Evolutionary conservation across 2,888 invertebrate genomes (phyloP), one percentile per base, ranked within the genome.

Genomic region (Gortyna flavago): DNA sequence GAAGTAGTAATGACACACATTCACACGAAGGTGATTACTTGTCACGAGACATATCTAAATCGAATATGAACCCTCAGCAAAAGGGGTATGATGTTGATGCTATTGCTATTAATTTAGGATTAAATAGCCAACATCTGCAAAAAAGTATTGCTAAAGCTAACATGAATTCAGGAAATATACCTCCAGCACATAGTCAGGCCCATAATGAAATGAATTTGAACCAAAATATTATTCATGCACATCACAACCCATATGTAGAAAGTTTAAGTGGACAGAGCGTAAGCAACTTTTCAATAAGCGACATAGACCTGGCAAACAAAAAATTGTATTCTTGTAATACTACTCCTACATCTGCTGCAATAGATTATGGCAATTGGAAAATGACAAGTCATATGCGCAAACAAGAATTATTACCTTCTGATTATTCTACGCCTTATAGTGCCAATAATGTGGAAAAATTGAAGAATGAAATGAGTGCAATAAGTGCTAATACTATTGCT

Each of bases 331-430:
- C 93, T 32, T 92, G 94, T 85, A 95, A 91, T 83, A 83, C 93
- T 2, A 81, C 92, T n/a, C 71, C 94, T n/a, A 85, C 94, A 16
- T 84, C 92, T 9, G 85, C 93, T 61, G 94, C 94, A 8, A 87
- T 96, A 64, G 95, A 96, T 86, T 96, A 95, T 83, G 96, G 95
- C 29, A 96, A 95, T 85, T 96, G 96, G 96, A 96, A 96, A 87
- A 92, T 95, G 84, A 79, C 93, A 25, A 95, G 91, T 85, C 95
- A 93, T 88, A 91, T 93, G 77, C 91, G 96, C 16, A 95, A 95
- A 88, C 93, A 92, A 80, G 96, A 96, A 13, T 87, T 95, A 51
- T 81, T 95, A 75, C 94, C 95, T 1, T 94, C 96, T 6, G 96
- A 96, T 87, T 96, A 96, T 81, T 94, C 96, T 1, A 91, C 93